These are phyloP conservation scores for Ophonus ardosiacus DNA, from an alignment of 2,888 invertebrate genomes.

Conservation along the genomic window DNA sequence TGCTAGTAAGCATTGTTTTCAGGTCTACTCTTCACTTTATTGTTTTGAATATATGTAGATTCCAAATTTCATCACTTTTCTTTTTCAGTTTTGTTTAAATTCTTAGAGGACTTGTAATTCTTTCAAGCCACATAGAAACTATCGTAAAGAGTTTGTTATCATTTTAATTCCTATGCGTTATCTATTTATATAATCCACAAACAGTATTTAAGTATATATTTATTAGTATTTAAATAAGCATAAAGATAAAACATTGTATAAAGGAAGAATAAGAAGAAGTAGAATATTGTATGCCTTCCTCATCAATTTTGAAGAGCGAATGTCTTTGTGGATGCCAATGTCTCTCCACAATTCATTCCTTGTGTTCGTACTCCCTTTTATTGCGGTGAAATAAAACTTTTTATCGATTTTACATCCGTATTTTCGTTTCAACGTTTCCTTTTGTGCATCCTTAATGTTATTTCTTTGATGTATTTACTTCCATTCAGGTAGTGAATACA, in stretches of 20 bases:
- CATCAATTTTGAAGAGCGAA: constrained; percentile 19
- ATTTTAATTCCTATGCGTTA: neutral
- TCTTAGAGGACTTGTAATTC: neutral
- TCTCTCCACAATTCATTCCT: constrained; percentile 33
- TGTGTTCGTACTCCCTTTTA: constrained; percentile 35
- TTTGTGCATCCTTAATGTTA: constrained; percentile 47
- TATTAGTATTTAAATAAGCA: neutral
- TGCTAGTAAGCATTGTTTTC: too few species aligned
- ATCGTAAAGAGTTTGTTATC: neutral
- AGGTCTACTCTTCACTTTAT: too few species aligned
- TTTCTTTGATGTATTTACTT: constrained; percentile 55
- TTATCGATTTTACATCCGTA: constrained; percentile 49
- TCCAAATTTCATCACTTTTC: neutral
- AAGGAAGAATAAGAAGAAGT: neutral
- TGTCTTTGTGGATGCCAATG: constrained; percentile 12
- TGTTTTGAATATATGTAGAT: neutral
- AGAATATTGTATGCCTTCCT: neutral
- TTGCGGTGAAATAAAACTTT: constrained; percentile 46
- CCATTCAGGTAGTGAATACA: constrained; percentile 45
- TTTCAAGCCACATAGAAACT: neutral
- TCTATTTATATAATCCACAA: neutral
- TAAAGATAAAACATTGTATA: neutral
- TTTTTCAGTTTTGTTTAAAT: neutral
- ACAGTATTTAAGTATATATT: neutral
- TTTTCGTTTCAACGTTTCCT: constrained; percentile 38